These are phyloP conservation scores for Leptinotarsa tumamoca DNA, from an alignment of 2,888 invertebrate genomes.

Conservation along the genomic window DNA sequence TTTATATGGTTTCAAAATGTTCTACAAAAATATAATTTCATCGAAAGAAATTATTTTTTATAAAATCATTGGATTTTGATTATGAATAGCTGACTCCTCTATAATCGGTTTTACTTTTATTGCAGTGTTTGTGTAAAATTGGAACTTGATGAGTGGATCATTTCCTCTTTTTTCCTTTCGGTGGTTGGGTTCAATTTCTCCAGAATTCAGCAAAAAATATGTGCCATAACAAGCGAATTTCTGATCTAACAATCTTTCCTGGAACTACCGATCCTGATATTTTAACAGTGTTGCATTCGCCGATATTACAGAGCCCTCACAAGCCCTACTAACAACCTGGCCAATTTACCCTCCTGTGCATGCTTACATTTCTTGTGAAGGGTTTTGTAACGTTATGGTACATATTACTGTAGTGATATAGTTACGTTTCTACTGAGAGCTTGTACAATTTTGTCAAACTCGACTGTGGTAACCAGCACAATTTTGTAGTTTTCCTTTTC, in stretches of 20 bases:
- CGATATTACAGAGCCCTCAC: slow-evolving; percentile 34
- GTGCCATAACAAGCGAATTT: slow-evolving; percentile 31
- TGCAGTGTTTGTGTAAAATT: neutral
- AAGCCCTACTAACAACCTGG: slow-evolving; percentile 37
- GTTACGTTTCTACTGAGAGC: slow-evolving; percentile 44
- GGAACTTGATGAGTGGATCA: neutral
- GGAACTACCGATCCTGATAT: slow-evolving; percentile 38
- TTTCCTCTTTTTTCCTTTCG: slow-evolving; percentile 34
- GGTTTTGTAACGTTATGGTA: slow-evolving; percentile 36
- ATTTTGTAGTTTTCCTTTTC: slow-evolving; percentile 24
- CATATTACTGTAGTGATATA: slow-evolving; percentile 14
- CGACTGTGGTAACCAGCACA: slow-evolving; percentile 33
- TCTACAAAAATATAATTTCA: too few species aligned
- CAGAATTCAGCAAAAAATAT: slow-evolving; percentile 29
- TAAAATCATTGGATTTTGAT: neutral
- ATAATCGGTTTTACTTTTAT: neutral
- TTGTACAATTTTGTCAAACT: slow-evolving; percentile 37
- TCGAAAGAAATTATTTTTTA: neutral
- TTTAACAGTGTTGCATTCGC: slow-evolving; percentile 34
- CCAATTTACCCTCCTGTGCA: slow-evolving; percentile 43
- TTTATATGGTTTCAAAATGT: too few species aligned
- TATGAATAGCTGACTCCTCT: too few species aligned
- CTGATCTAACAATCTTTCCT: slow-evolving; percentile 38
- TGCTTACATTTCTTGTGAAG: slow-evolving; percentile 43
- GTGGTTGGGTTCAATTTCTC: slow-evolving; percentile 49